A percentile compares a stretch with the other conserved stretches of the same genome.
Evolutionary conservation across 2,113 vertebrate species (phyloP).

Genomic region (Neolamprologus sp.): DNA sequence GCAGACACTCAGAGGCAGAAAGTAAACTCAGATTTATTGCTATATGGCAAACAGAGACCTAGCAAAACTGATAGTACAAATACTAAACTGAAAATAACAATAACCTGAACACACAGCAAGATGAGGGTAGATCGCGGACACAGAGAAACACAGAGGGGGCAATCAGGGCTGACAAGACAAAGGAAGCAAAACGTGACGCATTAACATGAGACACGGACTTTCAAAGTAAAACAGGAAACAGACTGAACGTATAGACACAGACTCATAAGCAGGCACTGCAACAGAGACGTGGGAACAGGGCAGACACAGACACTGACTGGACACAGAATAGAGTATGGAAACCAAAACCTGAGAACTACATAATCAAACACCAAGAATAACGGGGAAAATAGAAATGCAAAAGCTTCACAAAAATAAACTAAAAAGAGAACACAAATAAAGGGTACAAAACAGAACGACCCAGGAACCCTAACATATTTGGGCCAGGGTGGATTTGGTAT

Average conservation of each 20-base stretch:
- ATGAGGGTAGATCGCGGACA: neutral
- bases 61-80: neutral
- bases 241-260: neutral
- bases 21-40: neutral
- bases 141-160: neutral
- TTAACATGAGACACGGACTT: neutral
- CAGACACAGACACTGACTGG: neutral
- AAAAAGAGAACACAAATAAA: neutral
- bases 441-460: neutral
- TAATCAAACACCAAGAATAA: neutral
- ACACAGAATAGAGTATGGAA: neutral
- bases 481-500: neutral
- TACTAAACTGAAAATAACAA: neutral
- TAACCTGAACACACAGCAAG: neutral
- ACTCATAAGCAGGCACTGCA: neutral
- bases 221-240: neutral
- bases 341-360: neutral
- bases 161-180: too few relatives aligned
- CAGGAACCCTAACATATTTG: fast-evolving
- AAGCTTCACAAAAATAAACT: neutral
- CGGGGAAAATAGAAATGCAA: neutral
- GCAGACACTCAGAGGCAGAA: neutral
- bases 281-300: neutral
- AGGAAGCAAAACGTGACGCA: neutral
- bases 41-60: neutral